Conservation (phyloP, 2,797 vertebrate genomes). For the Sebastes steindachneri region DNA sequence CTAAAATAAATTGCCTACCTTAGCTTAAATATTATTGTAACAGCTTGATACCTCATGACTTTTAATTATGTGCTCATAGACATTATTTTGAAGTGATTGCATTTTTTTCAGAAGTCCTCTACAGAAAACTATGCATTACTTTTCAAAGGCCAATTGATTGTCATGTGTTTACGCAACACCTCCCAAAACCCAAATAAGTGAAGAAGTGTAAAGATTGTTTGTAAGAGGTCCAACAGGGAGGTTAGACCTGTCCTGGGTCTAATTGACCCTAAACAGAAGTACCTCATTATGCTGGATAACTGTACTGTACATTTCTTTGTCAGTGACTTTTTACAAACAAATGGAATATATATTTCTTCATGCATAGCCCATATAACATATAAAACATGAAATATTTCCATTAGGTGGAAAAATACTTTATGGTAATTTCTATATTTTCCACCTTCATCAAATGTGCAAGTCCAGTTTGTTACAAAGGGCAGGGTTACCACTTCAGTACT, state of each 20-base stretch:
- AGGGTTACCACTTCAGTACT: not conserved
- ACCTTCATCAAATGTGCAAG: not conserved
- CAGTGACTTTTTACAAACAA: not conserved
- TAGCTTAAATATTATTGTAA: not conserved
- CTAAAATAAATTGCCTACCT: not conserved
- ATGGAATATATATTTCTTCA: not conserved
- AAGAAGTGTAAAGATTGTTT: not conserved
- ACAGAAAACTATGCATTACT: no score
- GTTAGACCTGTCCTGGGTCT: not conserved
- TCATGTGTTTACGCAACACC: not conserved
- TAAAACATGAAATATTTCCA: not conserved
- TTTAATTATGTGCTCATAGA: not conserved
- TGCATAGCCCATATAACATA: not conserved
- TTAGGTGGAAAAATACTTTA: not conserved
- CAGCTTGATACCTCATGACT: not conserved
- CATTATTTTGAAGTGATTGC: not conserved
- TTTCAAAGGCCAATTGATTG: no score
- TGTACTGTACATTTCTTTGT: not conserved
- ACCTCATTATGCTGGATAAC: not conserved
- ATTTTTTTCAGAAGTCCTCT: not conserved
- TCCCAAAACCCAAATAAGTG: not conserved
- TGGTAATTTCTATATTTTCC: not conserved
- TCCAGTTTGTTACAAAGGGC: not conserved
- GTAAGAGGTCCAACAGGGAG: not conserved
- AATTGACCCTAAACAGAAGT: not conserved